These are phyloP conservation scores for Phaetusa simplex DNA, from an alignment of 2,113 vertebrate genomes.

Conservation along the genomic window DNA sequence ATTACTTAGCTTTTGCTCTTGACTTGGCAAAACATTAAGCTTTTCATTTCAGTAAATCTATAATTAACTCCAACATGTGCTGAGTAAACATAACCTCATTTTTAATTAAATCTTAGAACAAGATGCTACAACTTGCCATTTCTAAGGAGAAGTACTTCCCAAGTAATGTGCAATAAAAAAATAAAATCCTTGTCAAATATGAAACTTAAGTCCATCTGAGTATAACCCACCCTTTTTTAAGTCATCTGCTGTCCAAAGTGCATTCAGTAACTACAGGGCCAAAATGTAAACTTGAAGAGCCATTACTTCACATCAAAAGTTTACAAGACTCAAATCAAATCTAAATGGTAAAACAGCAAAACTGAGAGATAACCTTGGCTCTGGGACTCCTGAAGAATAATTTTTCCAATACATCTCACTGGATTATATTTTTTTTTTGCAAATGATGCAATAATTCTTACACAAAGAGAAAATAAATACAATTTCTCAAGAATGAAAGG, in stretches of 20 bases:
- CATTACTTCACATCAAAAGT: neutral
- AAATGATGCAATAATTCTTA: neutral
- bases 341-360: neutral
- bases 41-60: conserved; percentile 69
- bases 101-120: conserved; percentile 71
- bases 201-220: neutral
- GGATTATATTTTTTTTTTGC: neutral
- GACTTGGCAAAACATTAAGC: conserved; percentile 71
- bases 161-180: neutral
- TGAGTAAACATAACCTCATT: conserved; percentile 68
- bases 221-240: neutral
- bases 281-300: neutral
- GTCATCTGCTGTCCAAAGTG: neutral
- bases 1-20: conserved; percentile 69
- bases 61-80: conserved; percentile 67
- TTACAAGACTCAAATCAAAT: neutral
- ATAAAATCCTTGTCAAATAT: neutral
- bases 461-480: neutral
- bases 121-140: conserved; percentile 57
- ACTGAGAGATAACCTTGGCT: neutral
- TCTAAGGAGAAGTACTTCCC: conserved; percentile 32
- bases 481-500: neutral
- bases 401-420: neutral
- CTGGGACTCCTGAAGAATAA: neutral
- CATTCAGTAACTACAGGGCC: neutral